These are phyloP conservation scores for Haliclystus octoradiatus DNA, from an alignment of 30 jellyfish, hydroid and myxozoan species.

Conservation along the genomic window DNA sequence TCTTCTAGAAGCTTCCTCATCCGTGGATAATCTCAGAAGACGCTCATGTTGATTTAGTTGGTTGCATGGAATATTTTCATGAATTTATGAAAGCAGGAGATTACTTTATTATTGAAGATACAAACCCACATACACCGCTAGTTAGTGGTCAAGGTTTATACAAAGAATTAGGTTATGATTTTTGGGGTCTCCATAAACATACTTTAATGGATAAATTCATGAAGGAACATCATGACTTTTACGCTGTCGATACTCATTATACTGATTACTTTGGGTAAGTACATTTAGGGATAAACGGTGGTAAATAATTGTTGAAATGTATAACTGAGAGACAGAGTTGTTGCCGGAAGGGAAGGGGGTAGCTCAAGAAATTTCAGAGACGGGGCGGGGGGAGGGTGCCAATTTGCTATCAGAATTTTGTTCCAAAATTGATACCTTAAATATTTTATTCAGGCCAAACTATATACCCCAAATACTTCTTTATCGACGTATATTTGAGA, in stretches of 20 bases:
- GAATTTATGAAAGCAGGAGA: constrained; percentile 53
- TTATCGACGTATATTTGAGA: too few species aligned
- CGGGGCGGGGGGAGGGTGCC: too few species aligned
- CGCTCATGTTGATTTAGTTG: constrained; percentile 52
- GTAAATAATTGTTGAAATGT: too few species aligned
- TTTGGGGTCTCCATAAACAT: constrained; percentile 34
- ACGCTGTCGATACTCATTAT: constrained; percentile 38
- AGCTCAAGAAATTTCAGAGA: too few species aligned
- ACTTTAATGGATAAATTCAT: constrained; percentile 17
- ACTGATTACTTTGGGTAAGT: constrained; percentile 60
- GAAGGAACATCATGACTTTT: constrained; percentile 18
- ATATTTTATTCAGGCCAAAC: too few species aligned
- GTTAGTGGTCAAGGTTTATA: constrained; percentile 58
- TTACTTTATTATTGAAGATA: constrained; percentile 63
- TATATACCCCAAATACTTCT: too few species aligned
- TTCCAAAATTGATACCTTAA: too few species aligned
- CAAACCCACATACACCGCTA: constrained; percentile 60
- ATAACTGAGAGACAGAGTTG: too few species aligned
- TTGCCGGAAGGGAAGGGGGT: too few species aligned
- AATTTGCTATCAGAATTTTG: too few species aligned
- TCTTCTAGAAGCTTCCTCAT: constrained; percentile 37
- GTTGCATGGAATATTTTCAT: constrained; percentile 60
- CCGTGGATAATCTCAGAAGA: constrained; percentile 78
- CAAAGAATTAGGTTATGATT: constrained; percentile 14
- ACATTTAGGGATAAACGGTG: too few species aligned